These are phyloP conservation scores for Oryzias curvinotus DNA, from an alignment of 2,113 vertebrate species.

Conservation along the genomic window DNA sequence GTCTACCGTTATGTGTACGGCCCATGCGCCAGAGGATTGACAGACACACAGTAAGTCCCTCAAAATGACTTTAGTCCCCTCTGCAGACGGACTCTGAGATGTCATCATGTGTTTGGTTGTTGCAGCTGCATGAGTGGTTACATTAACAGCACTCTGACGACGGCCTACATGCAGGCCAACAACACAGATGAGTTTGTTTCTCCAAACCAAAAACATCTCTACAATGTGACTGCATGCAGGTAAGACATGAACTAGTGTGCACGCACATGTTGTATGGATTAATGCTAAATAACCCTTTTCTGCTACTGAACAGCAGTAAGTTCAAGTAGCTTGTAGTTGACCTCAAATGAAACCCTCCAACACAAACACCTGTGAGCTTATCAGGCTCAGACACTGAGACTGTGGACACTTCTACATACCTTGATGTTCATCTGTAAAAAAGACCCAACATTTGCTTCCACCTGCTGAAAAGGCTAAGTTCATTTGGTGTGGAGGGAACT, in stretches of 20 bases:
- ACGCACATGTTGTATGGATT: no score
- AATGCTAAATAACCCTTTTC: no score
- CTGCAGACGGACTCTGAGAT: background rate
- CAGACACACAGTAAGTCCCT: slow-evolving; percentile 75
- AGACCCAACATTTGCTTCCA: no score
- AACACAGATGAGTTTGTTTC: background rate
- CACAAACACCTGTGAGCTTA: no score
- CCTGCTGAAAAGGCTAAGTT: no score
- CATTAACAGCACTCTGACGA: slow-evolving; percentile 86
- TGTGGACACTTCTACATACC: no score
- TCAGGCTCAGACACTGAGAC: no score
- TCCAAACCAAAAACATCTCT: slow-evolving; percentile 9
- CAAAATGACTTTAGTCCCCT: background rate
- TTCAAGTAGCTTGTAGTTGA: no score
- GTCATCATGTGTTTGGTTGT: background rate
- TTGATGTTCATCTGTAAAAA: no score
- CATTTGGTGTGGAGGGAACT: no score
- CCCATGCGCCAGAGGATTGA: slow-evolving; percentile 68
- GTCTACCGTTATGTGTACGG: slow-evolving; percentile 87
- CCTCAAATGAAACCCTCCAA: no score
- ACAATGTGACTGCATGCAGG: slow-evolving; percentile 83
- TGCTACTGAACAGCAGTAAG: no score
- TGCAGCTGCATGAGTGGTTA: slow-evolving; percentile 88
- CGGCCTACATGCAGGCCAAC: slow-evolving; percentile 55
- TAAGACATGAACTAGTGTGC: slow-evolving; percentile 37